Percentiles rank a stretch among this genome's conserved stretches.
Conservation (phyloP, 2,113 vertebrate species). For the Ranitomeya imitator region DNA sequence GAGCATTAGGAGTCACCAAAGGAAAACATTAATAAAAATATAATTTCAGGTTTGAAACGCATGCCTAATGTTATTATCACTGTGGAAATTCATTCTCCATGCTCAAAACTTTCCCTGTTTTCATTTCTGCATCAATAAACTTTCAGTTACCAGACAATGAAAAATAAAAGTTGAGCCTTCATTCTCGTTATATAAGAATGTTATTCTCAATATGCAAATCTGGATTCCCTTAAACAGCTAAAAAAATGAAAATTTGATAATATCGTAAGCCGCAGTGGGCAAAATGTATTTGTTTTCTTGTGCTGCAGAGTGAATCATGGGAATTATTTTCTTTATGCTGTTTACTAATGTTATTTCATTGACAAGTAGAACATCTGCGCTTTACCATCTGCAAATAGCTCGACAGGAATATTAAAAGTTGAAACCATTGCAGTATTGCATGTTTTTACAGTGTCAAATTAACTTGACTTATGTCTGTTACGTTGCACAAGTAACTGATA, state of each 20-base stretch:
- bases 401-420: constrained; percentile 33
- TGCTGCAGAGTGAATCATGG: neutral
- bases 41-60: neutral
- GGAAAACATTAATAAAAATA: neutral
- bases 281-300: constrained; percentile 33
- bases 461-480: neutral
- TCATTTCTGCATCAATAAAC: constrained; percentile 1
- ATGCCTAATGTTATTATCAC: neutral
- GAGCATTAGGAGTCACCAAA: neutral
- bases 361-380: constrained; percentile 45
- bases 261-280: neutral
- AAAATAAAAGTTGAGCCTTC: neutral
- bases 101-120: neutral
- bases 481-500: neutral
- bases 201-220: constrained; percentile 15
- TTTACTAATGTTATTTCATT: constrained; percentile 45
- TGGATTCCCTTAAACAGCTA: neutral
- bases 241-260: constrained; percentile 13
- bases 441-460: neutral
- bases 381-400: constrained; percentile 24
- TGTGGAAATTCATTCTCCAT: neutral
- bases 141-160: neutral
- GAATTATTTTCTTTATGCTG: constrained; percentile 25
- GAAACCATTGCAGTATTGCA: neutral
- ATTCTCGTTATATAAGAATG: neutral